Percentiles rank a stretch among this genome's conserved stretches.
These are phyloP conservation scores for Sussaba pulchella DNA, from an alignment of 2,888 invertebrate genomes.

Conservation along the genomic window DNA sequence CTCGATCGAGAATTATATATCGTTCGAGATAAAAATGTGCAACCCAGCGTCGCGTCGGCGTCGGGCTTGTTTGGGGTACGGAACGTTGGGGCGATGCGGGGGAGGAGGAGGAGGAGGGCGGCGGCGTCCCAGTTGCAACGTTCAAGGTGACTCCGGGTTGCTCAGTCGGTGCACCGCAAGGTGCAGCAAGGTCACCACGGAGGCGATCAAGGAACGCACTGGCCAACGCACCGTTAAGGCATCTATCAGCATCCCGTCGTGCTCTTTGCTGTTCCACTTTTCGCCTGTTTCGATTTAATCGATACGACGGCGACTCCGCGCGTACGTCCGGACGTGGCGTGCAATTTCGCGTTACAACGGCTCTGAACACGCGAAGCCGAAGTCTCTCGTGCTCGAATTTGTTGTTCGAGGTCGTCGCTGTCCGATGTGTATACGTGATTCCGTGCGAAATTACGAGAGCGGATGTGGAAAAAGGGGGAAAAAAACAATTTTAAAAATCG, in stretches of 20 bases:
- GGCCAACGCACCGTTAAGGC: slow-evolving; percentile 16
- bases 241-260: background rate
- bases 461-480: too few species aligned
- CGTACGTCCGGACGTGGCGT: background rate
- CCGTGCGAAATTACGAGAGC: background rate
- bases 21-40: slow-evolving; percentile 18
- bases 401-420: slow-evolving; percentile 24
- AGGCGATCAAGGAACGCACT: slow-evolving; percentile 13
- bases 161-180: slow-evolving; percentile 39
- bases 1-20: background rate
- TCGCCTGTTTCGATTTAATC: slow-evolving; percentile 56
- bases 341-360: slow-evolving; percentile 17
- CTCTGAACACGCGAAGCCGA: slow-evolving; percentile 53
- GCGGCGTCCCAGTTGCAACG: slow-evolving; percentile 46
- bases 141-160: slow-evolving; percentile 51
- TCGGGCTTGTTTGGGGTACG: slow-evolving; percentile 55
- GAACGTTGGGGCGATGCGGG: too few species aligned
- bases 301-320: slow-evolving; percentile 26
- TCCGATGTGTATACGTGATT: slow-evolving; percentile 7
- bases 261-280: slow-evolving; percentile 54
- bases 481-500: background rate
- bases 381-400: slow-evolving; percentile 36
- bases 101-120: too few species aligned
- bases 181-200: slow-evolving; percentile 36
- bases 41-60: background rate